Base-by-base conservation (phyloP, 2,888 invertebrate genomes). In the Oligia latruncula region DNA sequence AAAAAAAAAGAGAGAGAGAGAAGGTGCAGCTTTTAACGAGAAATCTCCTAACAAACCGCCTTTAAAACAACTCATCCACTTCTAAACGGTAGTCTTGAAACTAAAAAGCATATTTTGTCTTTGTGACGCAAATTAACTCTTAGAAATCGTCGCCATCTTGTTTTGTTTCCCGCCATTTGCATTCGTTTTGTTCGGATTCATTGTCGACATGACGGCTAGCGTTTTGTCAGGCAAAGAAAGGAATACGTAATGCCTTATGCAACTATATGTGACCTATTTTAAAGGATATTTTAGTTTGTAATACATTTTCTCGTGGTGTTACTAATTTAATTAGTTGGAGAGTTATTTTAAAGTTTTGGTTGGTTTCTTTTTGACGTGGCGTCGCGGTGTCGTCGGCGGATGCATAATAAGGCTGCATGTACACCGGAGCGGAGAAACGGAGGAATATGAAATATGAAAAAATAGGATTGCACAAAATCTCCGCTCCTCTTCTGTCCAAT, bases 61-160 rank as follows among this genome's bases (percentile, higher is more conserved):
- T 75, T 68, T 77, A 65, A 75, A 88, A 77, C 67, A 80, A 71
- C 76, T 78, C 78, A 80, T 80, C 70, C 55, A 84, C 78, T 77
- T 87, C 81, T 87, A 87, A 89, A 90, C 89, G 88, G 89, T 90
- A 89, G 89, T 87, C 87, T 82, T 81, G 8, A 80, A 80, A 89
- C 80, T 85, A 83, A 90, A 85, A 87, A 90, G 89, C 90, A 89
- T 89, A 85, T 87, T 90, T 90, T 78, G 77, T 84, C 81, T 84
- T 89, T 89, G 89, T 89, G 70, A 90, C 82, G 88, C 89, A 90
- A 89, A 89, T 89, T 81, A 71, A 77, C 82, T 81, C 71, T 73
- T 83, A 89, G 85, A 89, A 89, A 81, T 55, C 46, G 68, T 46
- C 66, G 89, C 90, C 89, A 90, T 89, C 66, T 89, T 88, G 85